phyloP scores from a whole-genome alignment of 2,888 invertebrate genomes.

The Apodemia mormo region DNA sequence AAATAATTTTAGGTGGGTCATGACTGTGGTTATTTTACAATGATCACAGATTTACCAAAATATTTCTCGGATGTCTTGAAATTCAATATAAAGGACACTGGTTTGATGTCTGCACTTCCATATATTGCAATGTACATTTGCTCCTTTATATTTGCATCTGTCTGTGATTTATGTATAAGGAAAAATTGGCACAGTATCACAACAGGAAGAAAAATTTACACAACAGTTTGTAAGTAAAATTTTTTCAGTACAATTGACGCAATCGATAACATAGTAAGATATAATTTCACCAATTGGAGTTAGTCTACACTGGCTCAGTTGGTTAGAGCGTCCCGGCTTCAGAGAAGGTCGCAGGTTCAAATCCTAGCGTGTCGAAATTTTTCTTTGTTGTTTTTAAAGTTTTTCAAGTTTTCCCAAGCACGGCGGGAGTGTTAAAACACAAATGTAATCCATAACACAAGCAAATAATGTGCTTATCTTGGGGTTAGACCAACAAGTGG shows the following conservation, averaged over 20 bases:
- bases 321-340: too few species aligned
- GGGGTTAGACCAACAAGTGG: too few species aligned
- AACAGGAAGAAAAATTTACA: conserved; percentile 84
- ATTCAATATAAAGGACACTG: conserved; percentile 84
- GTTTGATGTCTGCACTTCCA: conserved; percentile 83
- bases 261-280: too few species aligned
- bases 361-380: too few species aligned
- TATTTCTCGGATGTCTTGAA: conserved; percentile 85
- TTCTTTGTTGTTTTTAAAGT: too few species aligned
- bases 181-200: conserved; percentile 81
- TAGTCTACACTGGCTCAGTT: too few species aligned
- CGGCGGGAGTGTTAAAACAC: too few species aligned
- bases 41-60: conserved; percentile 86
- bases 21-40: conserved; percentile 86
- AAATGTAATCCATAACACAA: too few species aligned
- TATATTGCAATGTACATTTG: conserved; percentile 84
- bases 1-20: conserved; percentile 77
- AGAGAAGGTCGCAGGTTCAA: too few species aligned
- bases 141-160: conserved; percentile 82
- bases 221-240: conserved; percentile 82
- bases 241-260: background rate
- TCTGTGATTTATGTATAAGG: conserved; percentile 85
- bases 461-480: too few species aligned
- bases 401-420: too few species aligned
- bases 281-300: too few species aligned